A percentile compares a stretch with the other conserved stretches of the same genome.
These are phyloP conservation scores for Sinocyclocheilus grahami DNA, from an alignment of 2,113 vertebrate species.

Conservation along the genomic window DNA sequence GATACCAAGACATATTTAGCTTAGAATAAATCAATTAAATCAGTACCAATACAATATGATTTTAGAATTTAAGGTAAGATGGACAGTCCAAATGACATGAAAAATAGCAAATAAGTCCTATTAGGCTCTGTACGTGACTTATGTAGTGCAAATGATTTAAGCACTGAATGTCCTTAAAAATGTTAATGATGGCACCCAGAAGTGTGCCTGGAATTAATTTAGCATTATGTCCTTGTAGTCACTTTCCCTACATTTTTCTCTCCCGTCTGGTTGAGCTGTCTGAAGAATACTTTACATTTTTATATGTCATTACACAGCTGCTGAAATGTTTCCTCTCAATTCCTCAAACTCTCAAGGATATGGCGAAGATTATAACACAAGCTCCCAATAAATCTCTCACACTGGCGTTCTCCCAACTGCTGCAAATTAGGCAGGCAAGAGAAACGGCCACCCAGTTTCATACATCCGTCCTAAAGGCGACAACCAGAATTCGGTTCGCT, in stretches of 20 bases:
- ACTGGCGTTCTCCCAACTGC: constrained; percentile 47
- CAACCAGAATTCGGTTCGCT: constrained; percentile 48
- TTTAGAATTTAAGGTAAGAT: background rate
- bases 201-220: constrained; percentile 31
- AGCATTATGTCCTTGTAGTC: constrained; percentile 4
- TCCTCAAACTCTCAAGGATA: constrained; percentile 53
- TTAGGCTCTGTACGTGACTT: background rate
- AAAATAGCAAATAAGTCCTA: background rate
- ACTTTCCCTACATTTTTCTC: constrained; percentile 22
- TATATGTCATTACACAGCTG: constrained; percentile 40
- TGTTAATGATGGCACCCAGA: constrained; percentile 25
- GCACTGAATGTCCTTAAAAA: constrained; percentile 23
- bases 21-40: background rate
- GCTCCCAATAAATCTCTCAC: constrained; percentile 40
- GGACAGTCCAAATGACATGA: no score
- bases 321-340: constrained; percentile 43
- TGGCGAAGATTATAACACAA: constrained; percentile 54
- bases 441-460: constrained; percentile 45
- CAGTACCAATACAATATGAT: background rate
- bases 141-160: background rate
- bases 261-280: background rate
- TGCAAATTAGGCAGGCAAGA: constrained; percentile 52
- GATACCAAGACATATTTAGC: background rate
- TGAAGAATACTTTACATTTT: constrained; percentile 41
- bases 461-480: constrained; percentile 46